Evolutionary conservation across 2,113 vertebrate genomes (phyloP), one percentile per base, ranked within the genome.

Genomic region (Pitta sordida): DNA sequence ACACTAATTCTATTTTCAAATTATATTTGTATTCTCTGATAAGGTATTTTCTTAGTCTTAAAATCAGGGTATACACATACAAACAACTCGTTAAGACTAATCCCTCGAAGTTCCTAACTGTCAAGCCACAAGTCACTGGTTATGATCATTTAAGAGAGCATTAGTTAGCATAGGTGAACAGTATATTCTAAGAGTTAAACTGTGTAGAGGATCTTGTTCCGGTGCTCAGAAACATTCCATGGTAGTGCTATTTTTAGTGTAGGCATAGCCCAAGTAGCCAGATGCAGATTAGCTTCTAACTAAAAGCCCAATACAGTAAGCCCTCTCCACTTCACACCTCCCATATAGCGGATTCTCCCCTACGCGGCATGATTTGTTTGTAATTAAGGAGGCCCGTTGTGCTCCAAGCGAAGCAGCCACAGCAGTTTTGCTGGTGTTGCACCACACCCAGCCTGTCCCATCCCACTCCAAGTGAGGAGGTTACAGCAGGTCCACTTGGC

Each of bases 11-110:
- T 41, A 7, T 55, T 76, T 91, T 63, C 16, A 90, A 52, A 55
- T 59, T 0, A 70, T 49, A 41, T 30, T 0, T 0, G 2, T 3
- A 39, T 78, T 49, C 34, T 59, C 5, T 55, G 32, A 64, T 1
- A 55, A 3, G 8, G 12, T 34, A 46, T 4, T n/a, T 79, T 59
- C n/a, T 51, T 60, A 49, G 9, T 32, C 17, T 46, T 4, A 46
- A 29, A 79, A 46, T 34, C 9, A 30, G 10, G 3, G 2, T 70
- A 30, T 37, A 5, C 3, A 8, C 20, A 59, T 29, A 7, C 4
- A 51, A 83, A 60, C 4, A 43, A 2, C 3, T 67, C 44, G 29
- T 59, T 48, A 62, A 48, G 21, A 7, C 7, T 21, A 10, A 7
- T 34, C 10, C 26, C 12, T 85, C 32, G 27, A 75, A 70, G 20